A percentile compares a stretch with the other conserved stretches of the same genome.
Evolutionary conservation across 2,113 vertebrate genomes (phyloP).

Genomic region (Stomatorhinus ivindoensis): DNA sequence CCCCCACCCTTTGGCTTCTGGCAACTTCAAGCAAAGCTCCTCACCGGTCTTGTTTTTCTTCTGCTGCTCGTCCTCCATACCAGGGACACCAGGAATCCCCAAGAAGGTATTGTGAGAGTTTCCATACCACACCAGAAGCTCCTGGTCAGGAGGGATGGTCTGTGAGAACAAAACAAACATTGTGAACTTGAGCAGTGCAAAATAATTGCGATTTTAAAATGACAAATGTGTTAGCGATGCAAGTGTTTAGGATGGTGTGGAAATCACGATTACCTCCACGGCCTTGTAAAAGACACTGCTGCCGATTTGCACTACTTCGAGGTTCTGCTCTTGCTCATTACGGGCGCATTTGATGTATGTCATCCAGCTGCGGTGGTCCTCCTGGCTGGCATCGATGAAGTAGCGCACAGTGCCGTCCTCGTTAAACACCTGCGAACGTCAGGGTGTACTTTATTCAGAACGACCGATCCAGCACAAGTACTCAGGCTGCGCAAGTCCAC

Average conservation of each 20-base stretch:
- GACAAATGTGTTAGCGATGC: background rate
- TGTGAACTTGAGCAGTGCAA: background rate
- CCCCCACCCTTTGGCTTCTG: background rate
- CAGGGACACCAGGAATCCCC: slow-evolving; percentile 88
- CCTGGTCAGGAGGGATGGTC: slow-evolving; percentile 95
- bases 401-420: slow-evolving; percentile 84
- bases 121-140: slow-evolving; percentile 92
- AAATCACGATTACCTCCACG: slow-evolving; percentile 66
- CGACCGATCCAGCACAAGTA: background rate
- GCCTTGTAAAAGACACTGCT: slow-evolving; percentile 98
- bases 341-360: slow-evolving; percentile 95
- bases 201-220: background rate
- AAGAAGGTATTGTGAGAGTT: slow-evolving; percentile 94
- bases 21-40: slow-evolving; percentile 23
- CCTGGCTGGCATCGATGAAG: slow-evolving; percentile 92
- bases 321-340: slow-evolving; percentile 95
- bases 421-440: slow-evolving; percentile 75
- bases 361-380: slow-evolving; percentile 98
- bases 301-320: slow-evolving; percentile 91
- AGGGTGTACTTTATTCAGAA: background rate
- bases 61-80: slow-evolving; percentile 80
- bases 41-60: slow-evolving; percentile 88
- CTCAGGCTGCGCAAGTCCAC: background rate
- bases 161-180: slow-evolving; percentile 35
- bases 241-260: background rate